A percentile compares a stretch with the other conserved stretches of the same genome.
Evolutionary conservation across 2,797 vertebrate species (phyloP).

Genomic region (Australoheros facetus): DNA sequence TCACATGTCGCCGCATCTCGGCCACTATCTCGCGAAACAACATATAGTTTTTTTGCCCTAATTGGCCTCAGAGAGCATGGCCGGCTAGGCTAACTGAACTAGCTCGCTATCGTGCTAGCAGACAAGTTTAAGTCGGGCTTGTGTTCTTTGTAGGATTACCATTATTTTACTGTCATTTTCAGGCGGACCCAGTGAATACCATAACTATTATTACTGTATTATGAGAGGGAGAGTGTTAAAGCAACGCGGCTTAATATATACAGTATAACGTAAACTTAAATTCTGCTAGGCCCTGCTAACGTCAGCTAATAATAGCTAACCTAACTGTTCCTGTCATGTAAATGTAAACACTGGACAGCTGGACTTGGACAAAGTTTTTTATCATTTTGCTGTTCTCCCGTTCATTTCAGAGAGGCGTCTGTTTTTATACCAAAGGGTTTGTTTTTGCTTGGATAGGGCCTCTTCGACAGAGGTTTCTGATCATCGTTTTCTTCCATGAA

Average conservation of each 20-base stretch:
- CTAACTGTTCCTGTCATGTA: neutral
- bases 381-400: neutral
- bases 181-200: fast-evolving
- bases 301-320: constrained; percentile 33
- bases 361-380: neutral
- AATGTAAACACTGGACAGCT: constrained; percentile 21
- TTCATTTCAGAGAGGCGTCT: neutral
- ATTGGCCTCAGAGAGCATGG: constrained; percentile 76
- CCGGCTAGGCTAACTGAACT: constrained; percentile 70
- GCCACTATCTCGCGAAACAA: constrained; percentile 16
- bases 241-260: neutral
- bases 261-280: constrained; percentile 9
- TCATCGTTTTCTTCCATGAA: neutral
- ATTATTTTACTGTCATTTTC: fast-evolving
- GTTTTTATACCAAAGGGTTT: neutral
- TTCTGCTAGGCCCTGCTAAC: constrained; percentile 59
- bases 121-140: neutral
- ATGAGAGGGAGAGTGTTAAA: neutral
- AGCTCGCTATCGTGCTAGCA: constrained; percentile 63
- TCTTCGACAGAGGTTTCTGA: neutral
- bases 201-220: fast-evolving
- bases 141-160: neutral
- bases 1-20: constrained; percentile 12
- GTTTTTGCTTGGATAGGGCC: neutral
- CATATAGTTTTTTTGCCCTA: constrained; percentile 25